phyloP scores from a whole-genome alignment of 2,113 vertebrate species.

The Cervus canadensis region DNA sequence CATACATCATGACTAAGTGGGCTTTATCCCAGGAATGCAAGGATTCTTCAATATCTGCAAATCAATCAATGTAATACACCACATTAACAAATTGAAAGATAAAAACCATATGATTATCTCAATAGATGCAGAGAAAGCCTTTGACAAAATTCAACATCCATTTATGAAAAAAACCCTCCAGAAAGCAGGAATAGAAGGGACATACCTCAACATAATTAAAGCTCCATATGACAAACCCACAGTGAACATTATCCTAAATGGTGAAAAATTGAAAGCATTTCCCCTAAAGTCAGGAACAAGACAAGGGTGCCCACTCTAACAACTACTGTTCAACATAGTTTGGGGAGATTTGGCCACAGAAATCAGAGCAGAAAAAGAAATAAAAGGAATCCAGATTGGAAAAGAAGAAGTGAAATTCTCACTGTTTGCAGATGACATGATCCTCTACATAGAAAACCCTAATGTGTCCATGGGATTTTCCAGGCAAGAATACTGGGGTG shows the following conservation, averaged over 20 bases:
- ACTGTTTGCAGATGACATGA: not conserved
- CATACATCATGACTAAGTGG: not conserved
- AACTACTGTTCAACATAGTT: not conserved
- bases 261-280: not conserved
- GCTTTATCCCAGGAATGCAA: not conserved
- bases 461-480: not conserved
- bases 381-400: not conserved
- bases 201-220: not conserved
- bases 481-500: not conserved
- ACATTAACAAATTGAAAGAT: not conserved
- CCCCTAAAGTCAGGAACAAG: not conserved
- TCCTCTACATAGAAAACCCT: not conserved
- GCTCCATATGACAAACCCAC: not conserved
- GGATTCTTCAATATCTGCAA: not conserved
- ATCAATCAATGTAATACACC: not conserved
- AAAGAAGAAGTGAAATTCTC: not conserved
- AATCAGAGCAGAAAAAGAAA: not conserved
- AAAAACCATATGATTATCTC: not conserved
- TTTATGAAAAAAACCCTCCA: not conserved
- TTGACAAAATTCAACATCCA: not conserved
- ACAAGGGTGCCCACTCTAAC: not conserved
- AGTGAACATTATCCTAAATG: not conserved
- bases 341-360: not conserved
- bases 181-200: not conserved
- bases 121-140: not conserved